Conservation (phyloP, 2,113 vertebrate species). For the Pyrgilauda ruficollis region DNA sequence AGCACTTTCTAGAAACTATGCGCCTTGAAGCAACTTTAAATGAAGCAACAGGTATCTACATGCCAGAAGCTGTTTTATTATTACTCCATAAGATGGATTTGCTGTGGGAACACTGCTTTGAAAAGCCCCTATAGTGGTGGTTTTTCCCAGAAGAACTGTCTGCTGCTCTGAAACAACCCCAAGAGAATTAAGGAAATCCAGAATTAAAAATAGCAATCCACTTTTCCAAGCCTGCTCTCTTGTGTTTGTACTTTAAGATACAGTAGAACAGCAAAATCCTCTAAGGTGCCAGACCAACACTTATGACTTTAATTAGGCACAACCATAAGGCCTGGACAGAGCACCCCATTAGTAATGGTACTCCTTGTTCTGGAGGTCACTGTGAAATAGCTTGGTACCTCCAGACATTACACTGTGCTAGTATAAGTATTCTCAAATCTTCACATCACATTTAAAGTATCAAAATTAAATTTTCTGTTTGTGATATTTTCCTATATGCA, state of each 20-base stretch:
- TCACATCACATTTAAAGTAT: neutral
- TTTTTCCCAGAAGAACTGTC: neutral
- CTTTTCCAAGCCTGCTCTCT: neutral
- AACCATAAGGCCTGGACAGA: neutral
- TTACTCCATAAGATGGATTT: neutral
- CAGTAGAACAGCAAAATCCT: neutral
- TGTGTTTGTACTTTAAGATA: neutral
- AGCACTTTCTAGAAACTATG: conserved; percentile 97
- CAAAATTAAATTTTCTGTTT: neutral
- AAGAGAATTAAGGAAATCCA: neutral
- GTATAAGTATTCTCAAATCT: neutral
- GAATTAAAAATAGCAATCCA: neutral
- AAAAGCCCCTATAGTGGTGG: neutral
- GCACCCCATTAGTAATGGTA: neutral
- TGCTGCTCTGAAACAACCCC: neutral
- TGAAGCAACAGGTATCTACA: conserved; percentile 79
- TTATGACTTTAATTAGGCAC: neutral
- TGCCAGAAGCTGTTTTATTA: neutral
- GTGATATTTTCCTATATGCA: neutral
- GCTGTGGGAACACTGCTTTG: neutral
- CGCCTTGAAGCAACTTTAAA: conserved; percentile 87
- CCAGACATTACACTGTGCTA: neutral
- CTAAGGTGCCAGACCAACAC: neutral
- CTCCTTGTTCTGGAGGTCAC: neutral
- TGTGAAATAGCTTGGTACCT: neutral